Evolutionary conservation across 2,888 invertebrate species (phyloP), one percentile per base, ranked within the genome.

Genomic region (Phaedon cochleariae): DNA sequence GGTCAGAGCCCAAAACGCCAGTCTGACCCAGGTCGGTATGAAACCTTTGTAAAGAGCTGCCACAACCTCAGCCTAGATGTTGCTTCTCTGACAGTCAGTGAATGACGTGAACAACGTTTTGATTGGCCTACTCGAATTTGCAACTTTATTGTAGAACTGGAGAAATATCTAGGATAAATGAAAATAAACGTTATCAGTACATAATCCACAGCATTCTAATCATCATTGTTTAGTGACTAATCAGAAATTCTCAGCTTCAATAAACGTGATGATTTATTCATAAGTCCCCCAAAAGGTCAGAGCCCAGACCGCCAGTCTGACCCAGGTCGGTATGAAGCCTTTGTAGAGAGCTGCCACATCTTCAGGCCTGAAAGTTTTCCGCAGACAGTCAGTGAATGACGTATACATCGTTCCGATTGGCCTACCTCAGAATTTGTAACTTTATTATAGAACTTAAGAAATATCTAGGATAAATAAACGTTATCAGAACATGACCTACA

Each of bases 231-330:
- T n/a, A n/a, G n/a, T n/a, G 9, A n/a, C 20, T 21, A 20, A 5
- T 51, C 18, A 65, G 51, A 66, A 62, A 1, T 20, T 54, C 12
- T 62, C 17, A 4, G 87, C 65, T 12, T 90, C 90, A 64, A 89
- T 84, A 70, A 87, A 82, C 69, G 85, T 82, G 83, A 89, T 87
- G 69, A 96, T 90, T 82, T 95, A 91, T 82, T 97, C 97, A 78
- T 95, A 97, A 0, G 93, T 92, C 68, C 97, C 85, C 96, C 96
- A 97, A 85, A 97, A 97, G 49, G 94, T 94, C 6, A 97, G 85
- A 0, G 96, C 96, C 97, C 97, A 97, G 0, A 97, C 97, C 0
- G 96, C 96, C 86, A 97, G 90, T 63, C 97, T 86, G 80, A 97
- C 89, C 94, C 96, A 96, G 26, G 95, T 91, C 0, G 97, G 97